Evolutionary conservation across 2,888 invertebrate species (phyloP), one percentile per base, ranked within the genome.

Genomic region (Lycia hirtaria): DNA sequence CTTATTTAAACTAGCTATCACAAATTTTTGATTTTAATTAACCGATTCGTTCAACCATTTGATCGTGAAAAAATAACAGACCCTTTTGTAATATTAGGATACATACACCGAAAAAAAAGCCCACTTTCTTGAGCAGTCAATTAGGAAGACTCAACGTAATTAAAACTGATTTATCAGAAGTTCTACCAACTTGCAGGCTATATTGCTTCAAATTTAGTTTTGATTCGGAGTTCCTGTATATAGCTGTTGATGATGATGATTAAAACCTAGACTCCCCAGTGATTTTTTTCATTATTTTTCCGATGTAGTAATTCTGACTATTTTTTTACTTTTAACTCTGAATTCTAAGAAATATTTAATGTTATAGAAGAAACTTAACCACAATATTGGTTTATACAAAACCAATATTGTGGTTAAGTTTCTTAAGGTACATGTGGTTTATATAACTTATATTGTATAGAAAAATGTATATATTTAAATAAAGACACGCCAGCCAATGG

Each of bases 311-410:
- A 33, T 33, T 40, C 22, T 40, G 22, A 9, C 4, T 12, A 7
- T 19, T 10, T 4, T 7, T 10, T 15, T n/a, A n/a, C 19, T 22
- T 22, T 22, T 3, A 4, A 14, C 7, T 24, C 14, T 14, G 12
- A 4, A 12, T n/a, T 20, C 19, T 10, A 37, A 6, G 12, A 32
- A 35, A 17, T 17, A 37, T 19, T 14, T 10, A 4, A 20, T n/a
- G n/a, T 38, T 22, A 20, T 1, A 38, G 12, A 22, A 20, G 28
- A 28, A 43, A 43, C 43, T 30, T 41, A 40, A 32, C 30, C 44
- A 30, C n/a, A 44, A 44, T 20, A 10, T 26, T 17, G 24, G 14
- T 28, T 17, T 19, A 19, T 26, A 15, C 15, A 15, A n/a, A n/a
- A n/a, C n/a, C n/a, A n/a, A n/a, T n/a, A n/a, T n/a, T n/a, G n/a